Base-by-base conservation (phyloP, 2,797 vertebrate species). In the Hirundo rustica region DNA sequence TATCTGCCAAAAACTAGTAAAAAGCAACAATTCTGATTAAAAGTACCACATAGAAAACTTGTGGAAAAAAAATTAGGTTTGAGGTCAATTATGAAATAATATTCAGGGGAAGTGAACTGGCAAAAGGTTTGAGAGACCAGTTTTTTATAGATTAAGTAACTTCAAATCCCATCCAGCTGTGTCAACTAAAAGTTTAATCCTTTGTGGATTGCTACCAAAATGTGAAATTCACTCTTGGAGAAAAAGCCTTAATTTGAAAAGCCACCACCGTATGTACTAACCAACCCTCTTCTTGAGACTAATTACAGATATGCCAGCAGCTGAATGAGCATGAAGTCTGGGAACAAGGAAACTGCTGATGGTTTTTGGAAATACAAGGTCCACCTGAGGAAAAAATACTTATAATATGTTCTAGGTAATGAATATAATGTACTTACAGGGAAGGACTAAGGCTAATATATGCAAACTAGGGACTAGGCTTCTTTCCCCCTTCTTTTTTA, bases 231-330 rank as follows among this genome's bases (percentile, higher is more conserved):
- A 77, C 18, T 21, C 53, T 62, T 53, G 30, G 45, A 74, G 38
- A 67, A 71, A 91, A 87, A 94, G 22, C 34, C 27, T 82, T 94
- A 73, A 95, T 88, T 85, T 93, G 71, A 66, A 90, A 89, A 92
- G 64, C 45, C 82, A 47, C 34, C 42, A 47, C 20, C 36, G 21
- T 65, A 71, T 27, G 5, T 57, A 64, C 64, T 82, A 87, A 89
- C 93, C 74, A 94, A 21, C 21, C 8, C 12, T 87, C 11, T 85
- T 84, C 70, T 75, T 76, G 78, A 54, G 57, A 85, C 34, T 71
- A 57, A 53, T 58, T 87, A 61, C 19, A 50, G 16, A 44, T 40
- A 80, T 0, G 10, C 53, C 3, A 2, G 47, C 22, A 87, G 34
- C 67, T 89, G 47, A 80, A 60, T 29, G 80, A 82, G 38, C 45